Evolutionary conservation across 2,888 invertebrate genomes (phyloP), one percentile per base, ranked within the genome.

Genomic region (Spialia ferax): DNA sequence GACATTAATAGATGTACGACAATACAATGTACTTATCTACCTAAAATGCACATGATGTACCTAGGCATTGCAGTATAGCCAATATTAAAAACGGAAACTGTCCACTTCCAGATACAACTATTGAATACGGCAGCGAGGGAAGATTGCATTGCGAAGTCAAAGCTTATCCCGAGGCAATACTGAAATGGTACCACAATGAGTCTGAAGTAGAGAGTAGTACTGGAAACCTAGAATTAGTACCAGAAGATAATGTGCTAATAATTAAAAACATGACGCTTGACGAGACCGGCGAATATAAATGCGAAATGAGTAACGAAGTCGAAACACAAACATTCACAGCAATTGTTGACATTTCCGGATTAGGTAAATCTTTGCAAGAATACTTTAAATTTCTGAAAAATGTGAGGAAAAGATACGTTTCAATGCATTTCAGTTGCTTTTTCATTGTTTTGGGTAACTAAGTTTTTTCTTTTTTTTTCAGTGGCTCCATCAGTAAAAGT

Each of bases 101-200:
- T 45, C n/a, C 35, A 13, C 65, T 26, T 48, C n/a, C 75, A 93
- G 92, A 89, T 71, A 73, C 73, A 7, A 79, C 79, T 0, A 77
- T 93, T 29, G 84, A 87, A 75, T 93, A 85, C 45, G 87, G 84
- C 0, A 70, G 59, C 2, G 81, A 87, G 70, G 86, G 84, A 0
- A 80, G 74, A 70, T 69, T 93, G 0, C 77, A 74, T 50, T 93
- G 92, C 54, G 75, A 87, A 79, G 85, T 88, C 0, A 76, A 79
- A 0, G 86, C 91, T 0, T 92, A 89, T 63, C 92, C 92, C 0
- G 82, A 84, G 70, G 87, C 85, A 0, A 76, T 75, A 35, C 75
- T 82, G 3, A 80, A 78, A 68, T 93, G 92, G 92, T 86, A 80
- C 50, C 82, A 85, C 38, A 91, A 92, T 45, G 79, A 80, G 0